phyloP scores from a whole-genome alignment of 2,113 vertebrate species.

The Ginglymostoma cirratum region DNA sequence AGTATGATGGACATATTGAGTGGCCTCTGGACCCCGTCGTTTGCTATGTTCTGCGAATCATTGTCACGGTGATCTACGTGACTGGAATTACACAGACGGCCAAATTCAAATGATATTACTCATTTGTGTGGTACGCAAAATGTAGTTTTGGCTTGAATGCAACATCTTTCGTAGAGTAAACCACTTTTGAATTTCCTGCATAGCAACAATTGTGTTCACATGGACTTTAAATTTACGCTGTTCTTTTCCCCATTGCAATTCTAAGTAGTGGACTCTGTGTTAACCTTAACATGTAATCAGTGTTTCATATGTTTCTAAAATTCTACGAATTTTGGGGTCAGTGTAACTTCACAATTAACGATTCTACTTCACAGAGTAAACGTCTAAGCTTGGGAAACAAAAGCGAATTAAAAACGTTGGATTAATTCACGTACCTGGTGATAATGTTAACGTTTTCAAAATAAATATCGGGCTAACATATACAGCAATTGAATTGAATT shows the following conservation, averaged over 20 bases:
- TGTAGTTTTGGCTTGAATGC: too few relatives aligned
- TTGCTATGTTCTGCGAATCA: too few relatives aligned
- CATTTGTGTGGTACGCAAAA: too few relatives aligned
- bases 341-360: neutral
- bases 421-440: neutral
- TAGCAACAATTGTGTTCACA: too few relatives aligned
- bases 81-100: too few relatives aligned
- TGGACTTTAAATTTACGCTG: neutral
- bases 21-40: too few relatives aligned
- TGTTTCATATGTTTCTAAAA: neutral
- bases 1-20: too few relatives aligned
- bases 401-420: neutral
- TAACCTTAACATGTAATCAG: neutral
- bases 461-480: neutral
- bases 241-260: neutral
- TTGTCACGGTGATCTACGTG: too few relatives aligned
- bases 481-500: neutral
- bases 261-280: neutral
- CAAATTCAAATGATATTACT: too few relatives aligned
- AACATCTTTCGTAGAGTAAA: too few relatives aligned
- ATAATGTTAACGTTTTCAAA: neutral
- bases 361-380: neutral
- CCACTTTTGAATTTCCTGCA: too few relatives aligned
- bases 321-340: too few relatives aligned
- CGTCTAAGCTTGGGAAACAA: neutral